phyloP scores from a whole-genome alignment of 1,140 invertebrate species.

The Drosophila sechellia region DNA sequence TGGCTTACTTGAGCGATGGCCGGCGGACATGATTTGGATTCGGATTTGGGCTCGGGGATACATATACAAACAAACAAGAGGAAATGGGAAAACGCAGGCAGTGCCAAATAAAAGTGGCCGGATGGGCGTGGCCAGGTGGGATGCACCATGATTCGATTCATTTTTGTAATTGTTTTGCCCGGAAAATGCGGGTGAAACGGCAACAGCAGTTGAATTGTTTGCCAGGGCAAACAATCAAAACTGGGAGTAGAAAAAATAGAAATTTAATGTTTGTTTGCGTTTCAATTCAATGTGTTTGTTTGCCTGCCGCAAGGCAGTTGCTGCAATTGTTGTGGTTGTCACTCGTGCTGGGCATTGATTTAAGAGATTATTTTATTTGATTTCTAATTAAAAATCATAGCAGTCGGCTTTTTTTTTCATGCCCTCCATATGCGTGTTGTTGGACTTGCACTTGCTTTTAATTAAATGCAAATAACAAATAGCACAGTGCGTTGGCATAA shows the following conservation, averaged over 20 bases:
- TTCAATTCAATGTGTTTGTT: slow-evolving; percentile 42
- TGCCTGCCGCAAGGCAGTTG: slow-evolving; percentile 25
- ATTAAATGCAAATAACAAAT: slow-evolving; percentile 82
- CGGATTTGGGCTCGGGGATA: slow-evolving; percentile 47
- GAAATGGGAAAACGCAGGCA: slow-evolving; percentile 33
- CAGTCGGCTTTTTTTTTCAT: slow-evolving; percentile 9
- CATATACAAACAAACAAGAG: slow-evolving; percentile 64
- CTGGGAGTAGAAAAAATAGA: slow-evolving; percentile 40
- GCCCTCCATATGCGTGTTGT: slow-evolving; percentile 1
- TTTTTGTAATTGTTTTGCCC: slow-evolving; percentile 67
- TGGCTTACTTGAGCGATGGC: slow-evolving; percentile 55
- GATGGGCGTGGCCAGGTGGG: slow-evolving; percentile 11
- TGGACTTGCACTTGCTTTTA: slow-evolving; percentile 59
- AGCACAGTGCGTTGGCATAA: slow-evolving; percentile 60
- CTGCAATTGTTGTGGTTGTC: slow-evolving; percentile 39
- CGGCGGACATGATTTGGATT: slow-evolving; percentile 51
- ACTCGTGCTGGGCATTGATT: slow-evolving; percentile 70
- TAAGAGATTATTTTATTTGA: slow-evolving; percentile 73
- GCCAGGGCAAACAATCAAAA: slow-evolving; percentile 67
- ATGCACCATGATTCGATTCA: slow-evolving; percentile 35
- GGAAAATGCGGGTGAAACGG: slow-evolving; percentile 30
- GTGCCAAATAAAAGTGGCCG: not conserved
- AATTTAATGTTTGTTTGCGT: slow-evolving; percentile 73
- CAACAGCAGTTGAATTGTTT: slow-evolving; percentile 58
- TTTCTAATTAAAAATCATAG: slow-evolving; percentile 77